Evolutionary conservation across 1,140 invertebrate species (phyloP).

Genomic region (Orchesella cincta): DNA sequence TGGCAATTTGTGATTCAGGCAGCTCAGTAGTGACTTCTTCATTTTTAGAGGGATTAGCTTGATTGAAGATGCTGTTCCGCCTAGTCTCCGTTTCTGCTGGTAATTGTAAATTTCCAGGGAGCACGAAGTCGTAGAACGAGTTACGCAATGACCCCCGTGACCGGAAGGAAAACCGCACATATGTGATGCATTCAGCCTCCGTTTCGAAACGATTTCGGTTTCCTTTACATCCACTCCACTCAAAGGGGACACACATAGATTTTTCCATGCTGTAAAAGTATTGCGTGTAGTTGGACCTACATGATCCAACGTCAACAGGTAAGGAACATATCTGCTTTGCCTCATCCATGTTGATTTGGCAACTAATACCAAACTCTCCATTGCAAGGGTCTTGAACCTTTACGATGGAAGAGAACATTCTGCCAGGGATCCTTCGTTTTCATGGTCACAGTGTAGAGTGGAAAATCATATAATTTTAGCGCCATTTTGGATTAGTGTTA

Average conservation of each 20-base stretch:
- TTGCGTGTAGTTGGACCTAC: constrained; percentile 75
- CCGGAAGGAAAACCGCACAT: constrained; percentile 42
- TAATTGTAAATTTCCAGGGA: too few relatives aligned
- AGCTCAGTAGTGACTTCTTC: too few relatives aligned
- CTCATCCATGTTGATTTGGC: constrained; percentile 50
- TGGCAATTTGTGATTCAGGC: too few relatives aligned
- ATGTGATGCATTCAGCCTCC: constrained; percentile 37
- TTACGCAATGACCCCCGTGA: too few relatives aligned
- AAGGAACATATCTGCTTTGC: constrained; percentile 72
- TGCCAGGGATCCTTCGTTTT: constrained; percentile 44
- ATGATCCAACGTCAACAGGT: constrained; percentile 73
- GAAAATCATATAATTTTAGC: too few relatives aligned
- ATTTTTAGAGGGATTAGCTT: too few relatives aligned
- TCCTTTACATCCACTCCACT: constrained; percentile 62
- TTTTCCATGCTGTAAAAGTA: constrained; percentile 65
- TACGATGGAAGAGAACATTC: constrained; percentile 55
- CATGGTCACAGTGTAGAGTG: not conserved
- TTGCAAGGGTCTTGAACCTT: constrained; percentile 46
- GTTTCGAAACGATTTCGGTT: constrained; percentile 56
- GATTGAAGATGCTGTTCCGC: too few relatives aligned
- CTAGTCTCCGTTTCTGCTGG: too few relatives aligned
- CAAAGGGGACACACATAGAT: constrained; percentile 60
- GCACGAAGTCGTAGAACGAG: too few relatives aligned
- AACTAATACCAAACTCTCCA: constrained; percentile 53
- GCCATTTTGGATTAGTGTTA: constrained; percentile 16